Evolutionary conservation across 2,888 invertebrate species (phyloP).

Genomic region (Lasioglossum lativentre): DNA sequence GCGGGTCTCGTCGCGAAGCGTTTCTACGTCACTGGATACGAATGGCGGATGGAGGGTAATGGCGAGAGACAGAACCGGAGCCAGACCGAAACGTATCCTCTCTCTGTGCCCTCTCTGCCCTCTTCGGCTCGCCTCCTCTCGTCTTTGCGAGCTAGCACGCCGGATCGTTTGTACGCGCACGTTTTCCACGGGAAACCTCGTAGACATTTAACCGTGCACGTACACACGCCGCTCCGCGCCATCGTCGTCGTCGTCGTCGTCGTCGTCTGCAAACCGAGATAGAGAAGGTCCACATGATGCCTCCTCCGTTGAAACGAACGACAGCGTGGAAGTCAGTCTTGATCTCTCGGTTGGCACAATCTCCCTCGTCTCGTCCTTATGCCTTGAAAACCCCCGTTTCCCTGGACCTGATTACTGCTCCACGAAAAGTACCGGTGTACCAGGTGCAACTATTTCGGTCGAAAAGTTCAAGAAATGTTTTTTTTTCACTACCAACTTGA

Average conservation of each 20-base stretch:
- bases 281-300: constrained; percentile 7
- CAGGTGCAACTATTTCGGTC: background rate
- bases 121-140: constrained; percentile 5
- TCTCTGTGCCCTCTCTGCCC: constrained; percentile 36
- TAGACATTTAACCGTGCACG: constrained; percentile 52
- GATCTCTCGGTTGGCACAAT: constrained; percentile 30
- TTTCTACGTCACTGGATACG: constrained; percentile 68
- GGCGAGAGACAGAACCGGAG: constrained; percentile 56
- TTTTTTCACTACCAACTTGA: background rate
- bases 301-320: constrained; percentile 40
- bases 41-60: constrained; percentile 64
- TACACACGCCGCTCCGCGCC: constrained; percentile 5
- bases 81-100: constrained; percentile 42
- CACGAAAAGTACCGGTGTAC: constrained; percentile 18
- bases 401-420: constrained; percentile 3
- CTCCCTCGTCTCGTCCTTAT: background rate
- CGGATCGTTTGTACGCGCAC: constrained; percentile 58
- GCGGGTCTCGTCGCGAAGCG: constrained; percentile 54
- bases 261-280: background rate
- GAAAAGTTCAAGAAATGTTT: background rate
- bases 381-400: constrained; percentile 2
- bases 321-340: constrained; percentile 48
- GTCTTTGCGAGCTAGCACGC: constrained; percentile 28
- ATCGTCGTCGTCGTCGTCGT: background rate
- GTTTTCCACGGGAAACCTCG: constrained; percentile 49